Base-by-base conservation (phyloP, 2,797 vertebrate genomes). In the Takifugu ocellatus region DNA sequence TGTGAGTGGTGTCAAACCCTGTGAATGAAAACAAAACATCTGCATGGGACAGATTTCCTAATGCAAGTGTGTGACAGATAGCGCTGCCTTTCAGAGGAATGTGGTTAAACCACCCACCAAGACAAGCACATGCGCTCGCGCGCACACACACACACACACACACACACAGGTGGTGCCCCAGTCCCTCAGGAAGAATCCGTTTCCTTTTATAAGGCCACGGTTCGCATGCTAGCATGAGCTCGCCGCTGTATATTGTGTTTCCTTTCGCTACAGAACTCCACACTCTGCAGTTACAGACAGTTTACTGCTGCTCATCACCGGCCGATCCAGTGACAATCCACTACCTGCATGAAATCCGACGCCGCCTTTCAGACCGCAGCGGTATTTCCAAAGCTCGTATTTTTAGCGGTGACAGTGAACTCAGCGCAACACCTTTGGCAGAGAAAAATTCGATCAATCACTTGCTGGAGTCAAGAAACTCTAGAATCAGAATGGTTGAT, bases 41-140 rank as follows among this genome's bases (percentile, higher is more conserved):
- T 84, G 77, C 6, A 77, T 84, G 81, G 73, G 77, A 81, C 71
- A 74, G 77, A 82, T 79, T 65, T 66, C 78, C 77, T 84, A 70
- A 84, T 88, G 66, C 61, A 64, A 80, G 75, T 64, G 58, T 79
- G 78, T 67, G 72, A 86, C 67, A 78, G 77, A 79, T 60, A 85
- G 67, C 81, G 75, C 86, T 83, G 80, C 85, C 74, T 83, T 74
- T 74, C 52, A 68, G 61, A 89, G 84, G 85, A 90, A 91, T 90
- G 89, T 66, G 66, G 84, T 74, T 64, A 57, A 80, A 82, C 84
- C 75, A 77, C 77, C 73, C 80, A 75, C 78, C 0, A 5, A 70
- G 45, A 53, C 49, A 54, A 61, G 46, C 53, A 58, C 48, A 66
- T 49, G 51, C 31, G 48, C 51, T 54, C 52, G 26, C 26, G 51